Evolutionary conservation across 1,140 invertebrate genomes (phyloP).

Genomic region (Hyphantria cunea): DNA sequence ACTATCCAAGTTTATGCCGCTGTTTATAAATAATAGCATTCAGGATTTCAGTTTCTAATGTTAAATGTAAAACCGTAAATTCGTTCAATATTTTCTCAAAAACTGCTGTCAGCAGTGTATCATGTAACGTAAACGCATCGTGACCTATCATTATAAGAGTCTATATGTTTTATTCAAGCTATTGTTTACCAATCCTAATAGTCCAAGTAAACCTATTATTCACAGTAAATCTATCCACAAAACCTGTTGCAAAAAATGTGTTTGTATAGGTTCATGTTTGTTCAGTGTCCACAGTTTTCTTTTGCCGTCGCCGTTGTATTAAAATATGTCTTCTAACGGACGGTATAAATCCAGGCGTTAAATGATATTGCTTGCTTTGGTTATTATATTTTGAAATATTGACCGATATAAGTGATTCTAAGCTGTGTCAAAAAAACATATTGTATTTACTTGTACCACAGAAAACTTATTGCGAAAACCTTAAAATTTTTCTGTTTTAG

Average conservation of each 20-base stretch:
- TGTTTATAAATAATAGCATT: slow-evolving; percentile 3
- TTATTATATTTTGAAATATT: slow-evolving; percentile 5
- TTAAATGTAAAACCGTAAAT: not conserved
- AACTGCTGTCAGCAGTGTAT: not conserved
- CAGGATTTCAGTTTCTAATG: slow-evolving; percentile 10
- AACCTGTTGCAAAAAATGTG: slow-evolving; percentile 26
- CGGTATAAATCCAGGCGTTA: too few relatives aligned
- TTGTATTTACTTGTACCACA: too few relatives aligned
- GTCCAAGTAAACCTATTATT: slow-evolving; percentile 6
- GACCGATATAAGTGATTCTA: slow-evolving; percentile 7
- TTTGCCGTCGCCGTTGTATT: slow-evolving; percentile 6
- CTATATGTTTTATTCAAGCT: too few relatives aligned
- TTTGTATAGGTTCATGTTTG: slow-evolving; percentile 23
- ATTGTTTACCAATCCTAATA: slow-evolving; percentile 4
- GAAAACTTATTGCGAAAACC: too few relatives aligned
- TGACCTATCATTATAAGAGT: too few relatives aligned
- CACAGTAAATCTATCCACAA: slow-evolving; percentile 10
- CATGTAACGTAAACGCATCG: too few relatives aligned
- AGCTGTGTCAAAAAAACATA: too few relatives aligned
- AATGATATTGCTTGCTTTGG: too few relatives aligned
- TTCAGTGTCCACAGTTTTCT: slow-evolving; percentile 2
- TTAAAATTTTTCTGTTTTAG: too few relatives aligned
- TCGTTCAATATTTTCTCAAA: slow-evolving; percentile 5
- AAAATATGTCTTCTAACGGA: slow-evolving; percentile 16
- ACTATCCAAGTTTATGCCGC: not conserved